Conservation (phyloP, 2,797 vertebrate species). For the Diglossa cyanea region DNA sequence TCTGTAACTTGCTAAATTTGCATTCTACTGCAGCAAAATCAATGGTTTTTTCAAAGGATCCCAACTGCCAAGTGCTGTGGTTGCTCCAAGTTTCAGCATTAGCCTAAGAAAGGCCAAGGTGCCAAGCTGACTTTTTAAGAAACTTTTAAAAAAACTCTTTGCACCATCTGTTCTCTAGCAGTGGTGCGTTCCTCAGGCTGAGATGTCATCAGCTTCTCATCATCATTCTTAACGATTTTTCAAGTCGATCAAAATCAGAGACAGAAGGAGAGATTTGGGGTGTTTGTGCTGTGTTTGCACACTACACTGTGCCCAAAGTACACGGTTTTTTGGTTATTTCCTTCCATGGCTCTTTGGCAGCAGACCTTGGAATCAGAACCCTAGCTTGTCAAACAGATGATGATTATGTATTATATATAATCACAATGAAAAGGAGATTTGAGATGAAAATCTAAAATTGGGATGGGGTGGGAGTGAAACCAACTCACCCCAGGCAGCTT, state of each 20-base stretch:
- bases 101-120: neutral
- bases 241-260: constrained; percentile 47
- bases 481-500: neutral
- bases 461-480: neutral
- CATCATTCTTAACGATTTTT: constrained; percentile 16
- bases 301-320: neutral
- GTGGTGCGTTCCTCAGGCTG: constrained; percentile 9
- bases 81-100: neutral
- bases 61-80: neutral
- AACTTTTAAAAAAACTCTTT: neutral
- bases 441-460: constrained; percentile 30
- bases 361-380: neutral
- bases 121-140: neutral
- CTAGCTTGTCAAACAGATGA: neutral
- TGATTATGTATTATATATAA: neutral
- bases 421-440: constrained; percentile 6
- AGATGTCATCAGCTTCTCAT: constrained; percentile 54
- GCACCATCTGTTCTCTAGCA: constrained; percentile 44
- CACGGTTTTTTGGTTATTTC: constrained; percentile 10
- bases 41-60: neutral
- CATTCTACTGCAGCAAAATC: neutral
- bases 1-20: neutral
- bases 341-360: constrained; percentile 27
- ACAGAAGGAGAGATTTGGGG: constrained; percentile 15
- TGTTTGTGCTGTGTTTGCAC: constrained; percentile 20